These are phyloP conservation scores for Vanessa tameamea DNA, from an alignment of 1,140 invertebrate genomes.

Conservation along the genomic window DNA sequence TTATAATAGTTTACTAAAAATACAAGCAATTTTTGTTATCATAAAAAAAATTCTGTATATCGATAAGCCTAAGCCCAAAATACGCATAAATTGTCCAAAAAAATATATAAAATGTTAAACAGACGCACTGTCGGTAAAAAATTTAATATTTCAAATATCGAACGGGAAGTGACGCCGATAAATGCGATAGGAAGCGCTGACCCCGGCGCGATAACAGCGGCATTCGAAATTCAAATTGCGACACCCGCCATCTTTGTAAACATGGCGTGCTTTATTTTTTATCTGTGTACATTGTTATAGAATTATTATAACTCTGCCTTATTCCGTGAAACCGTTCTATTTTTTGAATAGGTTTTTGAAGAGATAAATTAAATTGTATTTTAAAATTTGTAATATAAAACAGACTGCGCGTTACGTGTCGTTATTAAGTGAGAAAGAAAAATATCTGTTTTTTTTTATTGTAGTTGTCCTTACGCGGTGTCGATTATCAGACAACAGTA, in stretches of 20 bases:
- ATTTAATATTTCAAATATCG: conserved; percentile 60
- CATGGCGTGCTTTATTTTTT: conserved; percentile 44
- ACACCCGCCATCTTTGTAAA: conserved; percentile 56
- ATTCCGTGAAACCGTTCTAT: not conserved
- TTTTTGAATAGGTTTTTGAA: not conserved
- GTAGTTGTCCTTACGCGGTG: too few relatives aligned
- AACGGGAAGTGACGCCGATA: conserved; percentile 65
- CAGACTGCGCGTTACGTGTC: not conserved
- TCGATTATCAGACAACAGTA: too few relatives aligned
- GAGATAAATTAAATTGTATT: not conserved
- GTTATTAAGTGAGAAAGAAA: not conserved
- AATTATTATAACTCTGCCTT: conserved; percentile 21
- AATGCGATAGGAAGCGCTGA: conserved; percentile 68
- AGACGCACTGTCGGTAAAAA: conserved; percentile 37
- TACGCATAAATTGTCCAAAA: conserved; percentile 5
- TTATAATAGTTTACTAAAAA: not conserved
- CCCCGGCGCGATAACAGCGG: conserved; percentile 61
- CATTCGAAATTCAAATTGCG: conserved; percentile 62
- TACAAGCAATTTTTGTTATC: conserved; percentile 2
- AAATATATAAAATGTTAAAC: conserved; percentile 41
- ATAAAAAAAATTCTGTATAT: not conserved
- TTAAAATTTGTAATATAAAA: not conserved
- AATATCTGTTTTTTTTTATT: too few relatives aligned
- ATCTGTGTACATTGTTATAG: conserved; percentile 31
- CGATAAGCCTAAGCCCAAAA: conserved; percentile 11